phyloP scores from a whole-genome alignment of 2,888 invertebrate species.

The Cryptocephalus moraei region DNA sequence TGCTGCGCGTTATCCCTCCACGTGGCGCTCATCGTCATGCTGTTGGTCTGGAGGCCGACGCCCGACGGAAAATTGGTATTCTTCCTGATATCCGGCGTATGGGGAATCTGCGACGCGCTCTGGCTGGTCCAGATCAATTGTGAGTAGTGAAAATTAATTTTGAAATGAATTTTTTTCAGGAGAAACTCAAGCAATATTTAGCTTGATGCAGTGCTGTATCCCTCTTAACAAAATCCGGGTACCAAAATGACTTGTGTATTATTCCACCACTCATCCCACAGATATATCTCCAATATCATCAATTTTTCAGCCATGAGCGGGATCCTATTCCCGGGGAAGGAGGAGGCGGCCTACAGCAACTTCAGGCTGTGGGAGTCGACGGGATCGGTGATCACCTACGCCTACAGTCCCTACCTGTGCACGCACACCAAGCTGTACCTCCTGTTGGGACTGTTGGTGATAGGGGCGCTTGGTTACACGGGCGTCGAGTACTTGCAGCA shows the following conservation, averaged over 20 bases:
- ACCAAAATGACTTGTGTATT: not conserved
- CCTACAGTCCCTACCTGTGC: slow-evolving; percentile 67
- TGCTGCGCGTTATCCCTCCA: slow-evolving; percentile 63
- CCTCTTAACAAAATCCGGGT: not conserved
- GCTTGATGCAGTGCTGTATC: not conserved
- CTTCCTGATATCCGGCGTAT: slow-evolving; percentile 69
- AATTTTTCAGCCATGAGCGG: slow-evolving; percentile 69
- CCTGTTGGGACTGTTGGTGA: slow-evolving; percentile 52
- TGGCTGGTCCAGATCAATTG: slow-evolving; percentile 91
- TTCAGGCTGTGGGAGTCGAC: slow-evolving; percentile 87
- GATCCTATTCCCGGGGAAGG: slow-evolving; percentile 70
- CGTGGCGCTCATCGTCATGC: slow-evolving; percentile 53
- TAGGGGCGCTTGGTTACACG: slow-evolving; percentile 70
- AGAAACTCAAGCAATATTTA: no score
- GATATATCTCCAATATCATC: no score
- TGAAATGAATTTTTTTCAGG: not conserved
- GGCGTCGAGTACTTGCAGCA: slow-evolving; percentile 51
- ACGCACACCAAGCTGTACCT: slow-evolving; percentile 61
- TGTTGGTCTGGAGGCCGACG: slow-evolving; percentile 64
- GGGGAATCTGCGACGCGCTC: slow-evolving; percentile 84
- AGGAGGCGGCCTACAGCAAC: slow-evolving; percentile 87
- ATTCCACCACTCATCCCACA: not conserved
- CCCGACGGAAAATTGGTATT: slow-evolving; percentile 58
- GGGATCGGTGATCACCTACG: slow-evolving; percentile 80
- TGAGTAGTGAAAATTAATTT: slow-evolving; percentile 37